These are phyloP conservation scores for Drosophila sordidula DNA, from an alignment of 2,888 invertebrate genomes.

Conservation along the genomic window DNA sequence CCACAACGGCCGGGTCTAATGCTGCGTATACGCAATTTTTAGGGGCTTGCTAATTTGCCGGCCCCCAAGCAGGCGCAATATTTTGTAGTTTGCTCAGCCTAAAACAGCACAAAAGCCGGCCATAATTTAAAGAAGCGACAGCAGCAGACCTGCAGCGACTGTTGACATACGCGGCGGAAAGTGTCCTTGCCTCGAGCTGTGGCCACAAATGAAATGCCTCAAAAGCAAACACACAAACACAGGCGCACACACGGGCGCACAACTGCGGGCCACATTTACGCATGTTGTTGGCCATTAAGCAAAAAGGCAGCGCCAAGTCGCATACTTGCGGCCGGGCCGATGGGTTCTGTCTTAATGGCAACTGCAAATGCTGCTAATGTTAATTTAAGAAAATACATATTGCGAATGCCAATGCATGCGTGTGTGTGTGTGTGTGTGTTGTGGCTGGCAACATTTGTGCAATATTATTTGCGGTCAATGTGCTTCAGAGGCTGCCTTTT, in stretches of 20 bases:
- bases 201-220: conserved; percentile 54
- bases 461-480: conserved; percentile 76
- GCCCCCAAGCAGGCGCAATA: conserved; percentile 21
- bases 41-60: conserved; percentile 63
- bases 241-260: conserved; percentile 2
- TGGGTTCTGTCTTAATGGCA: conserved; percentile 70
- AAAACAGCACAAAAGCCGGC: conserved; percentile 24
- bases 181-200: conserved; percentile 43
- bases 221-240: conserved; percentile 45
- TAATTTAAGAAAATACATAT: conserved; percentile 78
- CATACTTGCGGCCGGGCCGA: conserved; percentile 47
- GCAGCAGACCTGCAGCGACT: conserved; percentile 32
- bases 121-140: conserved; percentile 61
- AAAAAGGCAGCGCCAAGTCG: conserved; percentile 43
- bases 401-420: conserved; percentile 17
- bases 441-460: conserved; percentile 76
- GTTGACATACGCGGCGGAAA: conserved; percentile 38
- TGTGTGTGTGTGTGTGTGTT: conserved; percentile 27
- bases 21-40: conserved; percentile 70
- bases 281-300: conserved; percentile 62
- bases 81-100: conserved; percentile 37
- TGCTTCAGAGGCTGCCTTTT: conserved; percentile 44
- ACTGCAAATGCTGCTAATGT: conserved; percentile 79
- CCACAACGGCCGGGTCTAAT: conserved; percentile 31
- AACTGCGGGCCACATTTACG: conserved; percentile 49